Conservation (phyloP, 2,888 invertebrate species). For the Temnothorax rugatulus region DNA sequence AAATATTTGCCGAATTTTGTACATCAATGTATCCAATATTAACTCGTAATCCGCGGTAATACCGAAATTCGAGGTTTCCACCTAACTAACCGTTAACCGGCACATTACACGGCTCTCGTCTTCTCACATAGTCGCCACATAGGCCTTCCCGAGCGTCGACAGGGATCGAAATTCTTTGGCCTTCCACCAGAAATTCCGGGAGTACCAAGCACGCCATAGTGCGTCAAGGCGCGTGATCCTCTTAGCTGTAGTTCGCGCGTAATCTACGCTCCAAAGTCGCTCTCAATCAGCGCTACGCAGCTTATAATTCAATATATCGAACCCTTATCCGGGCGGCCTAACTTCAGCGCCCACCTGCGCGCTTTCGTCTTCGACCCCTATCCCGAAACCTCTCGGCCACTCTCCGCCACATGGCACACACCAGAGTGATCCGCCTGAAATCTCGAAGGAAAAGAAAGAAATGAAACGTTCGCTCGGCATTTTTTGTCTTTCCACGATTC, state of each 20-base stretch:
- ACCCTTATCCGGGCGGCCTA: slow-evolving; percentile 72
- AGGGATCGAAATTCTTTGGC: slow-evolving; percentile 62
- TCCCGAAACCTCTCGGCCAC: slow-evolving; percentile 15
- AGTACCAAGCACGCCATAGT: slow-evolving; percentile 40
- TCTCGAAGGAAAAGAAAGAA: slow-evolving; percentile 43
- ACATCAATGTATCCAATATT: slow-evolving; percentile 46
- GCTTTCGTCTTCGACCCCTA: slow-evolving; percentile 30
- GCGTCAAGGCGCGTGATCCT: slow-evolving; percentile 72
- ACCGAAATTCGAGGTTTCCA: slow-evolving; percentile 30
- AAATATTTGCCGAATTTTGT: slow-evolving; percentile 50
- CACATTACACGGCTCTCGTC: slow-evolving; percentile 15
- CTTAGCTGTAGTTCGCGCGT: slow-evolving; percentile 78
- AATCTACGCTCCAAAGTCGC: slow-evolving; percentile 78
- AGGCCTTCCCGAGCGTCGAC: slow-evolving; percentile 65
- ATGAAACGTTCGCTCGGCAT: slow-evolving; percentile 45
- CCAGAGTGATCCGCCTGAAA: slow-evolving; percentile 5
- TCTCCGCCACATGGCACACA: slow-evolving; percentile 37
- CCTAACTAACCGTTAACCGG: slow-evolving; percentile 16
- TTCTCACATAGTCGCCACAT: background rate
- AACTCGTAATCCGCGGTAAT: slow-evolving; percentile 45
- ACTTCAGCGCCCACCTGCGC: slow-evolving; percentile 60
- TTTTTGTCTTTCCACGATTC: slow-evolving; percentile 80
- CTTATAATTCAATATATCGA: slow-evolving; percentile 82
- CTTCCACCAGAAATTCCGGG: slow-evolving; percentile 60
- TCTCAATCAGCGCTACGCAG: slow-evolving; percentile 78